Evolutionary conservation across 2,113 vertebrate genomes (phyloP), one percentile per base, ranked within the genome.

Genomic region (Cyprinodon tularosa): DNA sequence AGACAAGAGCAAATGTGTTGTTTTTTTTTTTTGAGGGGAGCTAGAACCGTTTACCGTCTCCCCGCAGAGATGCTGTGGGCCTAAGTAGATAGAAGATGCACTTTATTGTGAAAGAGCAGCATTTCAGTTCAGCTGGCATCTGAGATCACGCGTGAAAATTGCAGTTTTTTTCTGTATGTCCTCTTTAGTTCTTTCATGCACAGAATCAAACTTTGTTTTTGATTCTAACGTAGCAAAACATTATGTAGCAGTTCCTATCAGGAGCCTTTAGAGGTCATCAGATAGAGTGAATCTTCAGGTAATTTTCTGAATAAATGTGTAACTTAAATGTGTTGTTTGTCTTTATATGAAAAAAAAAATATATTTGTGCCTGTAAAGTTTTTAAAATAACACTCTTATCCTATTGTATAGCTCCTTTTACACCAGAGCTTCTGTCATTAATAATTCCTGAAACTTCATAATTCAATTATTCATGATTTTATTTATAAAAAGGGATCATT

Each of bases 221-320:
- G 79, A 86, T 85, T 89, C 74, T 83, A 81, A 45, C 66, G 89
- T 92, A 92, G 89, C 88, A 90, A 86, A 65, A 76, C 74, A 78
- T 66, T 40, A 66, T 82, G 80, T 85, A 81, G 62, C 74, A 71
- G 72, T 78, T 81, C 80, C 45, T 72, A 61, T 12, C n/a, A 65
- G 76, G 62, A 48, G 64, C 81, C 36, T 69, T 72, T 73, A 73
- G 71, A 64, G 36, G 63, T 85, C 80, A 85, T 66, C 53, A 72
- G 15, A 71, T 81, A 82, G 17, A 81, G 59, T 84, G 37, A 44
- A 66, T 72, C 86, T 87, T 75, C 77, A 84, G 86, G 77, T 72
- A 22, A 42, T 74, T 92, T 89, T 92, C 83, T 78, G 77, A 92
- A 92, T 92, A 92, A 92, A 92, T 85, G 76, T 81, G 66, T 71